Conservation (phyloP, 30 jellyfish, hydroid and myxozoan species). For the Hydractinia symbiolongicarpus region DNA sequence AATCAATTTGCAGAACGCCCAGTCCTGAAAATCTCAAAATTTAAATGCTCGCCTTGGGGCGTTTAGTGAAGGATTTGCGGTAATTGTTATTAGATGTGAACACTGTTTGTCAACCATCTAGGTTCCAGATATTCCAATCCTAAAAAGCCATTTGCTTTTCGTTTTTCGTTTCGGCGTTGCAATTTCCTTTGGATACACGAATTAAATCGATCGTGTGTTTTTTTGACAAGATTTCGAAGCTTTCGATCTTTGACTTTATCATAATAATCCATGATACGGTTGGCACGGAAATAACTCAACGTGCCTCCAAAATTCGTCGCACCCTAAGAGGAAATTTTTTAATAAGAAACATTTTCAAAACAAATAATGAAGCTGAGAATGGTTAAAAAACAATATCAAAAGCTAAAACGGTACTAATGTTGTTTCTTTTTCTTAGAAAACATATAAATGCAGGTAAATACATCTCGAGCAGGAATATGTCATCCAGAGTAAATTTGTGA, state of each 20-base stretch:
- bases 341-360: too few species aligned
- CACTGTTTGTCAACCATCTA: conserved; percentile 79
- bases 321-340: conserved; percentile 3
- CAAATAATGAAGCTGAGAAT: too few species aligned
- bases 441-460: too few species aligned
- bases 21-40: too few species aligned
- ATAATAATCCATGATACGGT: conserved; percentile 23
- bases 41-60: too few species aligned
- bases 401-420: too few species aligned
- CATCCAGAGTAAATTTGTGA: too few species aligned
- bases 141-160: conserved; percentile 49
- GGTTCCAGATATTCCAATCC: conserved; percentile 69
- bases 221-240: neutral
- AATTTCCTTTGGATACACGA: conserved; percentile 8
- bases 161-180: conserved; percentile 7
- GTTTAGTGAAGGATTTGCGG: too few species aligned
- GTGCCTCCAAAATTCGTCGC: neutral
- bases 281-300: conserved; percentile 22
- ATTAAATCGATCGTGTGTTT: conserved; percentile 9
- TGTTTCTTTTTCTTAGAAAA: too few species aligned
- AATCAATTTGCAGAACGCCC: too few species aligned
- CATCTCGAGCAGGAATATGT: too few species aligned
- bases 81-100: conserved; percentile 36
- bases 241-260: conserved; percentile 5
- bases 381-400: too few species aligned